Percentiles rank a stretch among this genome's conserved stretches.
Conservation (phyloP, 2,888 invertebrate species). For the Lithodes maja region DNA sequence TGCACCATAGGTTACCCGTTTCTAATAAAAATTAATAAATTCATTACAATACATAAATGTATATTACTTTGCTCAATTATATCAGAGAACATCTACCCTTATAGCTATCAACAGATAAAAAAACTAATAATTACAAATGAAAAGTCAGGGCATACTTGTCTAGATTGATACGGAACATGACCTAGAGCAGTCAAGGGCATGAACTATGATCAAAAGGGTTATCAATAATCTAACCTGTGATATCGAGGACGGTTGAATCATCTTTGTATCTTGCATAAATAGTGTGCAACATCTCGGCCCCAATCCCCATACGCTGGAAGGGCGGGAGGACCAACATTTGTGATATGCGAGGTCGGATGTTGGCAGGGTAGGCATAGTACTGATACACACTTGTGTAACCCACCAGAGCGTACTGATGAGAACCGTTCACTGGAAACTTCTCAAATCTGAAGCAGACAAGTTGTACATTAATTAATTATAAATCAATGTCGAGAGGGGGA, state of each 20-base stretch:
- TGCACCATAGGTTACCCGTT: no score
- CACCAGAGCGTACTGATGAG: conserved; percentile 82
- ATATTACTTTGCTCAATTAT: no score
- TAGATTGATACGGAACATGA: no score
- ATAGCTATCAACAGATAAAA: no score
- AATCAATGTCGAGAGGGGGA: no score
- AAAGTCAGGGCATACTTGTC: no score
- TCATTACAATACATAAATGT: no score
- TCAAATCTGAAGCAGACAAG: conserved; percentile 46
- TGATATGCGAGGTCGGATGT: conserved; percentile 91
- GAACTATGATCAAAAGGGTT: no score
- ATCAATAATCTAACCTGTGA: conserved; percentile 79
- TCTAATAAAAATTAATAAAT: no score
- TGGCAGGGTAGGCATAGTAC: conserved; percentile 94
- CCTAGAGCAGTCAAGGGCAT: no score
- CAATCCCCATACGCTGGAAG: conserved; percentile 89
- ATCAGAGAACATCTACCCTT: no score
- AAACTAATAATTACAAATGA: no score
- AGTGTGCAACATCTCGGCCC: conserved; percentile 83
- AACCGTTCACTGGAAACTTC: conserved; percentile 72
- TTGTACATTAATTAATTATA: background rate
- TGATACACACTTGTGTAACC: conserved; percentile 95
- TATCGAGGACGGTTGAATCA: conserved; percentile 80
- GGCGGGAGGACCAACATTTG: conserved; percentile 96
- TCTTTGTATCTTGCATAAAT: conserved; percentile 79